These are phyloP conservation scores for Leptinotarsa defecta DNA, from an alignment of 1,140 invertebrate genomes.

Conservation along the genomic window DNA sequence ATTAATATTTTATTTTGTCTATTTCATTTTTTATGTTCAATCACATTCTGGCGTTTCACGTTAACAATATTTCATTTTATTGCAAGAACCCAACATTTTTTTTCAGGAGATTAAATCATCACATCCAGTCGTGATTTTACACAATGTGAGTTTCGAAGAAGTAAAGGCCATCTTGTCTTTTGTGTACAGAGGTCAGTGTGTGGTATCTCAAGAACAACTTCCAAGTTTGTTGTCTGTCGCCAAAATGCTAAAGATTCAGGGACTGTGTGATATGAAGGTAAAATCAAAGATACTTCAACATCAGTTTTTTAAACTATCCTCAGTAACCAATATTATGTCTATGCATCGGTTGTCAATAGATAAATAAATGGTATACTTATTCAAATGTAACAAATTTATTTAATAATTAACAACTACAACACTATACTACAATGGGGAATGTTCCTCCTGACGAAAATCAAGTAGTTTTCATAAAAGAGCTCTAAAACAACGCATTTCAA, in stretches of 20 bases:
- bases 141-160: constrained; percentile 79
- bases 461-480: too few species aligned
- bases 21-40: too few species aligned
- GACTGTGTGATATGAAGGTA: constrained; percentile 81
- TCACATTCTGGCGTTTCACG: too few species aligned
- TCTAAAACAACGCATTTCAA: too few species aligned
- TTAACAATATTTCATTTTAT: too few species aligned
- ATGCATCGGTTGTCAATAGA: too few species aligned
- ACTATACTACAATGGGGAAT: too few species aligned
- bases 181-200: constrained; percentile 92
- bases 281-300: constrained; percentile 37
- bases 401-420: too few species aligned
- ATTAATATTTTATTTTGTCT: too few species aligned
- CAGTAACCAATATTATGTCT: not conserved
- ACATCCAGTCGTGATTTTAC: constrained; percentile 83
- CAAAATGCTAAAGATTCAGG: constrained; percentile 82
- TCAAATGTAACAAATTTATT: not conserved
- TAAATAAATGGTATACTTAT: not conserved
- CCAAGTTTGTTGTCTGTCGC: constrained; percentile 81
- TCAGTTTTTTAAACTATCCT: not conserved
- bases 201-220: constrained; percentile 81
- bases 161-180: constrained; percentile 83
- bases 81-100: not conserved
- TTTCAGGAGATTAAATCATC: constrained; percentile 45
- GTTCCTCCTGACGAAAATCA: too few species aligned